A percentile compares a stretch with the other conserved stretches of the same genome.
phyloP scores from a whole-genome alignment of 2,888 invertebrate genomes.

The Dioctria linearis region DNA sequence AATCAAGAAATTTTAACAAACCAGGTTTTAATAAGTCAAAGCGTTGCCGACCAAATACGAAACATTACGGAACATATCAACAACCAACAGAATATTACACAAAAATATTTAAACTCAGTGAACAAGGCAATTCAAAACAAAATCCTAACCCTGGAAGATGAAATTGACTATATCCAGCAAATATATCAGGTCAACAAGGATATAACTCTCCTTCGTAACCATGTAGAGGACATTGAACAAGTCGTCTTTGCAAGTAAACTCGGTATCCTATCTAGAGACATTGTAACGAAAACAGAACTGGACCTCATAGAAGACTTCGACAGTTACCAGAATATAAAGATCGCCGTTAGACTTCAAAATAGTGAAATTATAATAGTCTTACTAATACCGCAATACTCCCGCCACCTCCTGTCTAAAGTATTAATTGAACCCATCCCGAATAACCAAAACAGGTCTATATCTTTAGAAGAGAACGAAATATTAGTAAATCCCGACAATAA shows the following conservation, averaged over 20 bases:
- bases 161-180: constrained; percentile 4
- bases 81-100: constrained; percentile 16
- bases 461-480: no score
- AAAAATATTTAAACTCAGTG: constrained; percentile 5
- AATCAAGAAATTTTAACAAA: constrained; percentile 10
- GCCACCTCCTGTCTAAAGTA: not conserved
- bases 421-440: not conserved
- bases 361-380: constrained; percentile 18
- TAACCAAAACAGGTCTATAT: no score
- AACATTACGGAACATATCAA: no score
- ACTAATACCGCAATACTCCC: constrained; percentile 18
- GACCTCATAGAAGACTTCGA: not conserved
- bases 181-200: constrained; percentile 4
- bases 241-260: not conserved
- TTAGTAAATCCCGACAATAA: no score
- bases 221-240: not conserved
- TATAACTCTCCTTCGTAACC: not conserved
- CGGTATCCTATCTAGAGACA: not conserved
- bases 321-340: constrained; percentile 20
- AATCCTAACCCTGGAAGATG: constrained; percentile 24
- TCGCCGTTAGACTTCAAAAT: not conserved
- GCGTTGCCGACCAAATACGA: no score
- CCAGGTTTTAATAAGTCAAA: constrained; percentile 10
- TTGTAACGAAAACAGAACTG: not conserved
- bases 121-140: not conserved